Conservation (phyloP, 92 coral and sea anemone species). For the Zoanthus sansibaricus region DNA sequence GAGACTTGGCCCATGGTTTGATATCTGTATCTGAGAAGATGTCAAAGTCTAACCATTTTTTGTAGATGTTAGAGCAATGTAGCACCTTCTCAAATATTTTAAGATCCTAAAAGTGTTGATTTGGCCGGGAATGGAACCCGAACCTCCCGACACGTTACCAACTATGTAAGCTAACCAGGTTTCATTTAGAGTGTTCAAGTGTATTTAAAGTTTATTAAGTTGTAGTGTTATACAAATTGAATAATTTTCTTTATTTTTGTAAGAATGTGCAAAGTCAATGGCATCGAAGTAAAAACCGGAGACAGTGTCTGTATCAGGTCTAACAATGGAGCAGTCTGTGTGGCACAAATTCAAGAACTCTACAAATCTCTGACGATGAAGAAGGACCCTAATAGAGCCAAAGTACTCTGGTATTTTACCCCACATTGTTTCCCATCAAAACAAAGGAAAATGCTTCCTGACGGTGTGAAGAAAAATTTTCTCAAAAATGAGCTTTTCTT, state of each 20-base stretch:
- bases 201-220: not conserved
- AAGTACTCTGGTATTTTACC: slow-evolving; percentile 77
- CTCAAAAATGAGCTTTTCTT: slow-evolving; percentile 70
- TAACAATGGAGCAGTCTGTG: slow-evolving; percentile 38
- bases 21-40: too few species aligned
- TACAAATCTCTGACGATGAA: slow-evolving; percentile 60
- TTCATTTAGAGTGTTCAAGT: too few species aligned
- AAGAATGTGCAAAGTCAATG: slow-evolving; percentile 69
- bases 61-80: too few species aligned
- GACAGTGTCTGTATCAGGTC: slow-evolving; percentile 82
- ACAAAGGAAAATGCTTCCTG: slow-evolving; percentile 20
- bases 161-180: too few species aligned
- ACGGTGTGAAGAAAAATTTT: slow-evolving; percentile 29
- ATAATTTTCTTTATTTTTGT: not conserved
- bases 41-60: too few species aligned
- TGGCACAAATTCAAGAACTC: slow-evolving; percentile 70
- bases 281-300: slow-evolving; percentile 43
- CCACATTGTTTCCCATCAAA: slow-evolving; percentile 55
- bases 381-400: slow-evolving; percentile 76
- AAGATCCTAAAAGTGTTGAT: too few species aligned
- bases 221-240: not conserved
- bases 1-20: too few species aligned
- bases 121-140: too few species aligned
- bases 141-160: too few species aligned
- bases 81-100: too few species aligned